These are phyloP conservation scores for Tetramorium alpestre DNA, from an alignment of 1,140 invertebrate genomes.

Conservation along the genomic window DNA sequence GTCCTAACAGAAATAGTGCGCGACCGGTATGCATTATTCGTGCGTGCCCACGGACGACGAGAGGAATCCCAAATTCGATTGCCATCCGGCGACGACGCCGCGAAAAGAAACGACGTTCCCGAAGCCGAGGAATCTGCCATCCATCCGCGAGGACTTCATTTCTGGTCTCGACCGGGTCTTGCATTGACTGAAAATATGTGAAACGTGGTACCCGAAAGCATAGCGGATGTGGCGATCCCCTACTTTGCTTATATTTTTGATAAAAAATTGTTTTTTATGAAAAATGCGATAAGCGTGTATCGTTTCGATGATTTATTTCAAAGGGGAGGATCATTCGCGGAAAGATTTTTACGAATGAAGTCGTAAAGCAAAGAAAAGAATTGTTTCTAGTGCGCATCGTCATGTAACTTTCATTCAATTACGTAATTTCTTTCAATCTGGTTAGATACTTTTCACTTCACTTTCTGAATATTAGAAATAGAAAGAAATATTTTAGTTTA, in stretches of 20 bases:
- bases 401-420: conserved; percentile 17
- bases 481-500: not conserved
- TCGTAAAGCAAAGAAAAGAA: not conserved
- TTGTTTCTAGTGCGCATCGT: not conserved
- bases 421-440: not conserved
- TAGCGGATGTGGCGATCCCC: not conserved
- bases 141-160: not conserved
- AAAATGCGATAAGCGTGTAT: not conserved
- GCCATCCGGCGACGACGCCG: not conserved
- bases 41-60: not conserved
- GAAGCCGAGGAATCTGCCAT: not conserved
- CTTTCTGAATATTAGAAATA: not conserved
- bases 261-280: not conserved
- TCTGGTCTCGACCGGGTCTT: not conserved
- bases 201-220: not conserved
- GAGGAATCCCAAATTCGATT: not conserved
- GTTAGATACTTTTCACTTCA: not conserved
- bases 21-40: conserved; percentile 27
- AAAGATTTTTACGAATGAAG: not conserved
- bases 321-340: not conserved
- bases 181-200: not conserved
- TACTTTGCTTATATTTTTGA: not conserved
- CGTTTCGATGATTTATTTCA: not conserved
- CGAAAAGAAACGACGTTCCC: not conserved
- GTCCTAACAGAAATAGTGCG: conserved; percentile 20